Conservation (phyloP, 1,140 invertebrate genomes). For the Semibalanus balanoides region DNA sequence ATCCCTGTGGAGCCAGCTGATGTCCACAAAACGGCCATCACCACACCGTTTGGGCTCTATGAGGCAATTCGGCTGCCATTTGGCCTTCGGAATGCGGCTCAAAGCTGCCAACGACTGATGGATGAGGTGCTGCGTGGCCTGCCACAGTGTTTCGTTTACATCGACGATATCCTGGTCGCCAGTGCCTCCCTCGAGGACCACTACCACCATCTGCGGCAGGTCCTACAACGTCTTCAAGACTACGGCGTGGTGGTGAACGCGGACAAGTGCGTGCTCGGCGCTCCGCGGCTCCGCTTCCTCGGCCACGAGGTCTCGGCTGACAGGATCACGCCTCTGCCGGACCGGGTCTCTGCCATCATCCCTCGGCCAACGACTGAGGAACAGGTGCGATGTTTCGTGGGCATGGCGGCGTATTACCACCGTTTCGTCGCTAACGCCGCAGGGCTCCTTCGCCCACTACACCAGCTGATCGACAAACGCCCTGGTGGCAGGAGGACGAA, state of each 20-base stretch:
- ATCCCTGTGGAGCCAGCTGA: no score
- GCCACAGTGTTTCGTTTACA: constrained; percentile 24
- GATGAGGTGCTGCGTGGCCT: constrained; percentile 29
- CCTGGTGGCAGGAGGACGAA: neutral
- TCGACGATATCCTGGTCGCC: constrained; percentile 40
- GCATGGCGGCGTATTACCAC: constrained; percentile 8
- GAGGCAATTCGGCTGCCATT: no score
- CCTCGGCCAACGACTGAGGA: constrained; percentile 23
- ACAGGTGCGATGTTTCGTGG: constrained; percentile 28
- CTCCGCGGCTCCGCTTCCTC: neutral
- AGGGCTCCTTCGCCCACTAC: neutral
- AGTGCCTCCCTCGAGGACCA: constrained; percentile 22
- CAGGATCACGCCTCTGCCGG: constrained; percentile 6
- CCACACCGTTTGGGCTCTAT: no score
- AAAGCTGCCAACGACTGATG: constrained; percentile 37
- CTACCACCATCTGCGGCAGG: constrained; percentile 20
- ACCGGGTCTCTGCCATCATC: constrained; percentile 24
- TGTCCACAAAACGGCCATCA: no score
- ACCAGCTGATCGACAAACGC: neutral
- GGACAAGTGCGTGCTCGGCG: constrained; percentile 16
- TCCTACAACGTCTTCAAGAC: constrained; percentile 23
- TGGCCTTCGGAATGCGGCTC: constrained; percentile 22
- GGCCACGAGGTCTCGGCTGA: neutral
- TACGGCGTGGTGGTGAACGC: constrained; percentile 25
- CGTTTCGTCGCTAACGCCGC: neutral